A percentile compares a stretch with the other conserved stretches of the same genome.
Evolutionary conservation across 1,140 invertebrate genomes (phyloP).

Genomic region (Trachelipus rathkii): DNA sequence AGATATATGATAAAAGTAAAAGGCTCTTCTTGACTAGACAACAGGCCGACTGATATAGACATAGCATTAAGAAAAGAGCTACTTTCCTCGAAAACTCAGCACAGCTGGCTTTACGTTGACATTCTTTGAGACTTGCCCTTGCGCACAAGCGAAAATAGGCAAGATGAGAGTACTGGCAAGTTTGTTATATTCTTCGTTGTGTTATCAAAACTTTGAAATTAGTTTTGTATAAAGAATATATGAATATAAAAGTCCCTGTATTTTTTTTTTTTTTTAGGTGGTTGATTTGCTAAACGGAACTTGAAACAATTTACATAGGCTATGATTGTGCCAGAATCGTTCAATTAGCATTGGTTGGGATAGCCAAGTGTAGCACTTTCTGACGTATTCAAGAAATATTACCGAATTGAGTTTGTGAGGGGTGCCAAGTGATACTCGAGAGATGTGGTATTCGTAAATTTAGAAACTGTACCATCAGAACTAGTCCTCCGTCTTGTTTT

Average conservation of each 20-base stretch:
- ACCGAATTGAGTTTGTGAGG: slow-evolving; percentile 24
- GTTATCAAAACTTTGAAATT: too few species aligned
- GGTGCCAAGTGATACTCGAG: slow-evolving; percentile 29
- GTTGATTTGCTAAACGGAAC: slow-evolving; percentile 36
- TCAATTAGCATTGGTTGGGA: slow-evolving; percentile 22
- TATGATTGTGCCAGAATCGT: background rate
- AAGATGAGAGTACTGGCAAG: background rate
- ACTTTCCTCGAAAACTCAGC: background rate
- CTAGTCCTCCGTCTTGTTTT: background rate
- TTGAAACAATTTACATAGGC: slow-evolving; percentile 34
- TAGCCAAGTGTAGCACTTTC: slow-evolving; percentile 23
- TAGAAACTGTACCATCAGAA: background rate
- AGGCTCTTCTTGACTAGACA: too few species aligned
- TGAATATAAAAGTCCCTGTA: too few species aligned
- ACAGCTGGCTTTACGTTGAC: background rate
- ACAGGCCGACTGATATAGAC: too few species aligned
- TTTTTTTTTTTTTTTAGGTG: slow-evolving; percentile 30
- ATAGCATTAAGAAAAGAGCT: too few species aligned
- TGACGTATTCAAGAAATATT: slow-evolving; percentile 28
- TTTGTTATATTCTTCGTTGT: background rate
- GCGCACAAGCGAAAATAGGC: background rate
- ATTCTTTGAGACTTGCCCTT: background rate
- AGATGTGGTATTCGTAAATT: slow-evolving; percentile 18
- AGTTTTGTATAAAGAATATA: too few species aligned
- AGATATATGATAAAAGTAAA: too few species aligned